Conservation (phyloP, 1,140 invertebrate species). For the Drosophila ananassae region DNA sequence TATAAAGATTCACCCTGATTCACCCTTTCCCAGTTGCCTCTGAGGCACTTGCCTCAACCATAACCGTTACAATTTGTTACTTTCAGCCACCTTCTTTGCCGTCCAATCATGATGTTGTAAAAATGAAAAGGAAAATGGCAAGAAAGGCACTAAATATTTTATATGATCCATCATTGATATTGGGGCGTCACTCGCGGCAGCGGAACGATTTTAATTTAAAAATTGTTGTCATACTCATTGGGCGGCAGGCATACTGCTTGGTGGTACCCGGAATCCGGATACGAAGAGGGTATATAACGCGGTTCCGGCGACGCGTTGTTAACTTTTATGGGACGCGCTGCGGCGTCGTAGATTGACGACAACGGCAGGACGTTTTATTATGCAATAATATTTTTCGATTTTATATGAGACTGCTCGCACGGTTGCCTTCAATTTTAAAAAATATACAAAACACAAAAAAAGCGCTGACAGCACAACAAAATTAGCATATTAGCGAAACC, state of each 20-base stretch:
- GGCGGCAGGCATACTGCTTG: constrained; percentile 14
- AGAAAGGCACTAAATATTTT: constrained; percentile 76
- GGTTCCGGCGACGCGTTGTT: constrained; percentile 65
- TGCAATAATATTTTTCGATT: constrained; percentile 81
- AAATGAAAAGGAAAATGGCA: constrained; percentile 50
- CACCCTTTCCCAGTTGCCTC: constrained; percentile 31
- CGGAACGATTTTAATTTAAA: constrained; percentile 76
- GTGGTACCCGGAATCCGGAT: neutral
- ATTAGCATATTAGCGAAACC: constrained; percentile 28
- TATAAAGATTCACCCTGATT: constrained; percentile 1
- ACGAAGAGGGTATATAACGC: constrained; percentile 54
- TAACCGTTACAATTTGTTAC: constrained; percentile 30
- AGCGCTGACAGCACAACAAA: neutral
- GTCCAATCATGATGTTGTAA: constrained; percentile 69
- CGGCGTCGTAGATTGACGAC: constrained; percentile 37
- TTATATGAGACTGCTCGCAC: constrained; percentile 51
- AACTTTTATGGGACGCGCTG: constrained; percentile 68
- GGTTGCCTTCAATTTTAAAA: constrained; percentile 44
- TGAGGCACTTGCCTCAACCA: constrained; percentile 8
- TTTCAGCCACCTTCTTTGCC: constrained; percentile 26
- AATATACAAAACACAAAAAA: neutral
- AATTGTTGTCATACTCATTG: constrained; percentile 71
- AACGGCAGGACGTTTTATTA: constrained; percentile 60
- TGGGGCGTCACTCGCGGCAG: constrained; percentile 30
- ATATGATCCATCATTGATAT: constrained; percentile 78